Conservation (phyloP, 1,140 invertebrate genomes). For the Platorchestia sp. region DNA sequence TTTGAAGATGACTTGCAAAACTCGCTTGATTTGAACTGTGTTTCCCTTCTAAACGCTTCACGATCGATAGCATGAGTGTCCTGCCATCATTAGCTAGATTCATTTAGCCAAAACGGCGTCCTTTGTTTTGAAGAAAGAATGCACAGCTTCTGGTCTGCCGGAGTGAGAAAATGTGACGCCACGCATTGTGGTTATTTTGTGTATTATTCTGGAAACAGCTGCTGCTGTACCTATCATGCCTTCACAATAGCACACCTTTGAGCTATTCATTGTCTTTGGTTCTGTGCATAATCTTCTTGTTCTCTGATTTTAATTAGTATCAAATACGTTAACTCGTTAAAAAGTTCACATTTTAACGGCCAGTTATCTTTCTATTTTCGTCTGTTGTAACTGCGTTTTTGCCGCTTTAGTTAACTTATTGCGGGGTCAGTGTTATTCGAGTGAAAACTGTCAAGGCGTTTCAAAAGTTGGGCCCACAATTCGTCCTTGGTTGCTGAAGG, state of each 20-base stretch:
- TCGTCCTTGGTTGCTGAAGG: not conserved
- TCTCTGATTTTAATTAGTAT: not conserved
- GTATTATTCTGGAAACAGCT: not conserved
- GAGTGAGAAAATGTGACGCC: not conserved
- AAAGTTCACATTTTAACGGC: not conserved
- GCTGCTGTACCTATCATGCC: not conserved
- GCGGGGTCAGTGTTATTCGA: not conserved
- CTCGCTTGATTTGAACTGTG: not conserved
- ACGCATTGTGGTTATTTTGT: not conserved
- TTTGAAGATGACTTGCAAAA: constrained; percentile 1
- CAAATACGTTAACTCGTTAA: not conserved
- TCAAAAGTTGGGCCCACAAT: not conserved
- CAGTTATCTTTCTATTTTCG: not conserved
- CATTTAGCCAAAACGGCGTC: not conserved
- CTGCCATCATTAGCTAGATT: not conserved
- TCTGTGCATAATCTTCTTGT: not conserved
- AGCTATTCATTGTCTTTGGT: not conserved
- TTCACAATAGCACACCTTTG: not conserved
- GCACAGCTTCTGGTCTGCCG: not conserved
- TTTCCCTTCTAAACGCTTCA: not conserved
- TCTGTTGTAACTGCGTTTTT: not conserved
- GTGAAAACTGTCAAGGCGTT: not conserved
- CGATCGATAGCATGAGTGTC: not conserved
- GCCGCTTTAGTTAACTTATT: not conserved
- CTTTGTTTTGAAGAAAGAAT: constrained; percentile 2